Evolutionary conservation across 2,797 vertebrate species (phyloP), one percentile per base, ranked within the genome.

Genomic region (Diplodus sargus): DNA sequence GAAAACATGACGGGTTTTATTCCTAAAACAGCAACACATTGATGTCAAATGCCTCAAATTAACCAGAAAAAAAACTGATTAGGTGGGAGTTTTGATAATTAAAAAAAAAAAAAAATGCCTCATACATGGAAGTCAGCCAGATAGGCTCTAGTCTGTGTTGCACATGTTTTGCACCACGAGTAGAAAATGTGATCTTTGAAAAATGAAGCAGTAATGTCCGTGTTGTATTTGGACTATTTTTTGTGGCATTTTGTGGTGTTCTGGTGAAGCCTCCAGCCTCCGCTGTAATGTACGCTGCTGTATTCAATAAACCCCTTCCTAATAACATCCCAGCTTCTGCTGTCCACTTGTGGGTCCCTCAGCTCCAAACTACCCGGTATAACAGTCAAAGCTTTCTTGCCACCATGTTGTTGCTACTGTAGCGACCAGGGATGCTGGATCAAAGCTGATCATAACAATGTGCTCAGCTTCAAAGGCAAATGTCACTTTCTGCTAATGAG

Each of bases 391-490:
- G 48, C 20, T 39, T 53, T 34, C 23, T n/a, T 34, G 47, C 58
- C 67, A 48, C 11, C 14, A 47, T 74, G 23, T 48, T 64, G 42
- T 76, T 25, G 30, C 43, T 8, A 5, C 54, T 45, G 20, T 13
- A 43, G 60, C 30, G 47, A 66, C 60, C 18, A n/a, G n/a, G 16
- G 43, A 14, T 56, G 64, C 57, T 22, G 54, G 56, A 30, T 43
- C 14, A 66, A 23, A 57, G 57, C 62, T n/a, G 23, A 74, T 78
- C 52, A 25, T 25, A 58, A 62, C 68, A 9, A 34, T 13, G 76
- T 30, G 58, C 52, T 43, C 23, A 52, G 30, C 66, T 30, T 59
- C 48, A 23, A 65, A 66, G 48, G 71, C 12, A 70, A 79, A 74
- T 51, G 68, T 59, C 52, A 43, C 6, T 45, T 5, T 34, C 16